phyloP scores from a whole-genome alignment of 2,113 vertebrate species.

The Erythrocercus mccallii region DNA sequence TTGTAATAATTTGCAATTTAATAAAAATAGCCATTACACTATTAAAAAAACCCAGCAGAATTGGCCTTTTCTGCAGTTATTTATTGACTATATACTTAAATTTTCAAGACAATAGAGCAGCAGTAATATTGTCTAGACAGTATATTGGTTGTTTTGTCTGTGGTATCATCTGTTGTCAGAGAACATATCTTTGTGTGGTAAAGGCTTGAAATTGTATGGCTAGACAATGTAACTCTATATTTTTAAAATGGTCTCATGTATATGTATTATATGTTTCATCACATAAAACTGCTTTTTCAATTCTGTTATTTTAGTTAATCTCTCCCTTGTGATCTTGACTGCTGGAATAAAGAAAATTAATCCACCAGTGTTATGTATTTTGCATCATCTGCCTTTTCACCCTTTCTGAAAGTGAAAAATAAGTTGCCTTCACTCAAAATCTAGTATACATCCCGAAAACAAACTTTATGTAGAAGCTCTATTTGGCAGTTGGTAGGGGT shows the following conservation, averaged over 20 bases:
- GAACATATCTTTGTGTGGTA: not conserved
- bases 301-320: not conserved
- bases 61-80: not conserved
- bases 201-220: not conserved
- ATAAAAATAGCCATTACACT: not conserved
- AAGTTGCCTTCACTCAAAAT: not conserved
- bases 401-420: not conserved
- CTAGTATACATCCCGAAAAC: not conserved
- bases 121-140: constrained; percentile 23
- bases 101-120: not conserved
- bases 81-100: not conserved
- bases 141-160: constrained; percentile 26
- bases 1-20: not conserved
- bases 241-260: not conserved
- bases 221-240: not conserved
- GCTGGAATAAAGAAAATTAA: not conserved
- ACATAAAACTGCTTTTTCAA: not conserved
- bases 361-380: not conserved
- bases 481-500: not conserved
- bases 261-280: not conserved
- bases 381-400: not conserved
- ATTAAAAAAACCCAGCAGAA: not conserved
- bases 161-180: not conserved
- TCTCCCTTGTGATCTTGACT: not conserved
- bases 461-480: not conserved